Base-by-base conservation (phyloP, 1,140 invertebrate species). In the Caenorhabditis tropicalis region DNA sequence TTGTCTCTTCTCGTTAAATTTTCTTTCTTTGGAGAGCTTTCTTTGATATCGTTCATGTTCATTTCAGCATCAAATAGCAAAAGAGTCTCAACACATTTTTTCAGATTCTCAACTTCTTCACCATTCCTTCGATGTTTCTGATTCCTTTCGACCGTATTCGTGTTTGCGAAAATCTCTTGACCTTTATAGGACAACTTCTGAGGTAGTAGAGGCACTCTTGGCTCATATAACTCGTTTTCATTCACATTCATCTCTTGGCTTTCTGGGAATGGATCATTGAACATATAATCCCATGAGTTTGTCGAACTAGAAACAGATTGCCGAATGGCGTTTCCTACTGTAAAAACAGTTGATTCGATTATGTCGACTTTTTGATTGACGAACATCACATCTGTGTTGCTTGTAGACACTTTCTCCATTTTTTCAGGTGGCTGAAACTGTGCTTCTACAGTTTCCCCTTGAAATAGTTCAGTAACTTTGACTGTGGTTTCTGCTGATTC, bases 161-260 rank as follows among this genome's bases (percentile, higher is more conserved):
- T 53, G 19, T 43, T 46, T 36, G 39, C 81, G 24, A 60, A 39
- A 6, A 85, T 82, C 29, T 82, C 79, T 39, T 87, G 84, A 15
- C 86, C 86, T 65, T 87, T 87, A 60, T 86, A 87, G 3, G 53
- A 56, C 1, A 87, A 31, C 48, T 86, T 87, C 24, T 79, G 39
- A 31, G 86, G 86, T 12, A 87, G 83, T 21, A 85, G 56, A 27
- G 86, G 79, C 5, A 81, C 46, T 82, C 86, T 49, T 24, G 86
- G 86, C 53, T 86, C 84, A 70, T 86, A 83, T 16, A 84, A 15
- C n/a, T 70, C 56, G 43, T 51, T 56, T 24, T 85, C 82, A 70
- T 85, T 82, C 31, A 85, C 74, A 39, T 56, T 83, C 29, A 86
- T 49, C 9, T 46, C 70, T 51, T 58, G 43, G 24, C 60, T 60